Evolutionary conservation across 2,888 invertebrate species (phyloP).

Genomic region (Meta bourneti): DNA sequence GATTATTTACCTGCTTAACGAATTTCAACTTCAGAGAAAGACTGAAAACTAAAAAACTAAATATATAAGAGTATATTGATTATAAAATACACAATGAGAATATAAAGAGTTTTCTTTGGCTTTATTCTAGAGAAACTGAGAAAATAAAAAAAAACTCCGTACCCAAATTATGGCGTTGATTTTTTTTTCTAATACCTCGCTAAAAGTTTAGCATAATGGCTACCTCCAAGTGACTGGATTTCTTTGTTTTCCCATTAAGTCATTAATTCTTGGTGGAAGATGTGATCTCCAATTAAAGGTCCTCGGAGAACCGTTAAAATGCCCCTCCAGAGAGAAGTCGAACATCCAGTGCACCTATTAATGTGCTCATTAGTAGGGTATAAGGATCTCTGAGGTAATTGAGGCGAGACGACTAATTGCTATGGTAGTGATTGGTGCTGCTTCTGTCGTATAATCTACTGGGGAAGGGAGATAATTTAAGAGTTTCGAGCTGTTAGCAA

Average conservation of each 20-base stretch:
- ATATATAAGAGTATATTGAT: too few species aligned
- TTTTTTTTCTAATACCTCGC: not conserved
- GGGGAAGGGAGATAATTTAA: not conserved
- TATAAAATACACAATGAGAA: too few species aligned
- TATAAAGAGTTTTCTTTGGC: too few species aligned
- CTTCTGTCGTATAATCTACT: not conserved
- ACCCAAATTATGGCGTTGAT: not conserved
- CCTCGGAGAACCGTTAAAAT: not conserved
- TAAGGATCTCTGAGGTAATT: conserved; percentile 37
- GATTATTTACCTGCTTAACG: too few species aligned
- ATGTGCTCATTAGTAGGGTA: conserved; percentile 22
- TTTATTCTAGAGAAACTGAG: too few species aligned
- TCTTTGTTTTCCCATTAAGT: not conserved
- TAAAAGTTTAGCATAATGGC: not conserved
- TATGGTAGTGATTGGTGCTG: conserved; percentile 19
- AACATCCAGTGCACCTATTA: conserved; percentile 7
- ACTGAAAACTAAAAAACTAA: too few species aligned
- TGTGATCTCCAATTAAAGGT: not conserved
- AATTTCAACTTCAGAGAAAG: too few species aligned
- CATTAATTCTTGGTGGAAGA: not conserved
- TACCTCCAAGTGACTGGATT: not conserved
- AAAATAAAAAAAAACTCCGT: too few species aligned
- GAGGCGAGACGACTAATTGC: conserved; percentile 33
- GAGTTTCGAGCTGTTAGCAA: not conserved
- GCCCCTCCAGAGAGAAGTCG: not conserved